Percentiles rank a stretch among this genome's conserved stretches.
Conservation (phyloP, 2,888 invertebrate species). For the Ectemnius continuus region DNA sequence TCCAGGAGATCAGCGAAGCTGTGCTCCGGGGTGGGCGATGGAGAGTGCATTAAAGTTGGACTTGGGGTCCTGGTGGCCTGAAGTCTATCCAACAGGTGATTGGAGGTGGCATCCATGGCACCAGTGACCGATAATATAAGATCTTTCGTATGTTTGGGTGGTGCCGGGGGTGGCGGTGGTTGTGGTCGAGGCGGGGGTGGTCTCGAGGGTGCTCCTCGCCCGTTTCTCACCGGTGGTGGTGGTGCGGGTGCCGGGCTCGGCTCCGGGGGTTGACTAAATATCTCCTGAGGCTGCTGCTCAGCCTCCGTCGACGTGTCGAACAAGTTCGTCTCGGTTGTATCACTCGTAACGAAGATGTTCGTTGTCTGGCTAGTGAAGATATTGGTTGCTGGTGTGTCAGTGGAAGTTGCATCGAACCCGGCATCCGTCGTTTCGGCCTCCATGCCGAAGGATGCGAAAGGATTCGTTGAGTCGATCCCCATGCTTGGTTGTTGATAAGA, state of each 20-base stretch:
- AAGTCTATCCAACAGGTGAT: slow-evolving; percentile 89
- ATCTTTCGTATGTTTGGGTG: slow-evolving; percentile 89
- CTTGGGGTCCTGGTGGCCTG: slow-evolving; percentile 92
- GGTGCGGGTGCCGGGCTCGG: neutral
- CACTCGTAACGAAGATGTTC: slow-evolving; percentile 39
- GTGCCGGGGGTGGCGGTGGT: slow-evolving; percentile 80
- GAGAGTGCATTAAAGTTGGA: slow-evolving; percentile 92
- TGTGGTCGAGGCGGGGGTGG: slow-evolving; percentile 78
- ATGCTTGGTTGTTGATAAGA: slow-evolving; percentile 63
- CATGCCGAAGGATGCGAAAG: slow-evolving; percentile 73
- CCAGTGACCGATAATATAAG: slow-evolving; percentile 91
- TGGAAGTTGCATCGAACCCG: slow-evolving; percentile 32
- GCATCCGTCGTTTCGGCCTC: slow-evolving; percentile 55
- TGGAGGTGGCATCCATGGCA: slow-evolving; percentile 92
- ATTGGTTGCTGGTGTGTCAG: slow-evolving; percentile 48
- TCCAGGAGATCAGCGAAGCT: slow-evolving; percentile 83
- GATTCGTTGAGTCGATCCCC: slow-evolving; percentile 74
- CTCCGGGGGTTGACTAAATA: slow-evolving; percentile 20
- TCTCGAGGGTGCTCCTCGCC: slow-evolving; percentile 57
- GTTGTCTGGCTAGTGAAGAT: slow-evolving; percentile 46
- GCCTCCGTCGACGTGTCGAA: slow-evolving; percentile 34
- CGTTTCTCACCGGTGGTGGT: slow-evolving; percentile 49
- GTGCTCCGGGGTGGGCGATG: slow-evolving; percentile 89
- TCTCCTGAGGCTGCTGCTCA: slow-evolving; percentile 3
- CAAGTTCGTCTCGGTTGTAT: slow-evolving; percentile 30